Conservation (phyloP, 1,140 invertebrate genomes). For the Cotesia glomerata region DNA sequence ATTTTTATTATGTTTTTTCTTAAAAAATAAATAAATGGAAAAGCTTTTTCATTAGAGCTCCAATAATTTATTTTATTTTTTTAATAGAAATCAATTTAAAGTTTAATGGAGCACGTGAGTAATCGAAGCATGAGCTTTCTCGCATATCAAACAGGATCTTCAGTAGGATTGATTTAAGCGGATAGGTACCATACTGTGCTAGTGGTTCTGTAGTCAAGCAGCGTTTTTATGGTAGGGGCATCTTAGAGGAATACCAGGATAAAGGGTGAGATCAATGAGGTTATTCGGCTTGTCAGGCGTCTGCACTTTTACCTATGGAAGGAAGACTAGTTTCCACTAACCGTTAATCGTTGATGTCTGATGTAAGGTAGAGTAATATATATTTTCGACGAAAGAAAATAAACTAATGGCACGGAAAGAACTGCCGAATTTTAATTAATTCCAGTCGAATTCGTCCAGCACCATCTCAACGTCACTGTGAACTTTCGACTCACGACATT, state of each 20-base stretch:
- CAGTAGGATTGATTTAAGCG: not conserved
- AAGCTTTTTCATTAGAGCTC: not conserved
- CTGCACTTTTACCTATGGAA: too few species aligned
- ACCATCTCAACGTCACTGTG: slow-evolving; percentile 6
- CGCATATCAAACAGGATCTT: slow-evolving; percentile 29
- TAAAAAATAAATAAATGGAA: not conserved
- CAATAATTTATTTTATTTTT: slow-evolving; percentile 7
- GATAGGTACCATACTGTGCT: not conserved
- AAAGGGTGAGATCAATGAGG: too few species aligned
- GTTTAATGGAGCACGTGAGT: slow-evolving; percentile 36
- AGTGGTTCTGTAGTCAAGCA: not conserved
- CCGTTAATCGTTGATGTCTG: not conserved
- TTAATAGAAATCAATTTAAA: slow-evolving; percentile 34
- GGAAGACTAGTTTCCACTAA: not conserved
- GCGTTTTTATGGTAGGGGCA: not conserved
- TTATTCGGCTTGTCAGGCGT: too few species aligned
- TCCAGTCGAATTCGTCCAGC: slow-evolving; percentile 18
- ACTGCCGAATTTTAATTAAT: slow-evolving; percentile 35
- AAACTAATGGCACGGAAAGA: slow-evolving; percentile 29
- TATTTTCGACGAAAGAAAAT: not conserved
- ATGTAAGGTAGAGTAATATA: not conserved
- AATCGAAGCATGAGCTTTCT: slow-evolving; percentile 31
- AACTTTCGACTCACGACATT: slow-evolving; percentile 13
- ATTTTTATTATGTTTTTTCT: not conserved
- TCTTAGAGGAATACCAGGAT: too few species aligned